Evolutionary conservation across 2,113 vertebrate genomes (phyloP).

Genomic region (Cheirogaleus medius): DNA sequence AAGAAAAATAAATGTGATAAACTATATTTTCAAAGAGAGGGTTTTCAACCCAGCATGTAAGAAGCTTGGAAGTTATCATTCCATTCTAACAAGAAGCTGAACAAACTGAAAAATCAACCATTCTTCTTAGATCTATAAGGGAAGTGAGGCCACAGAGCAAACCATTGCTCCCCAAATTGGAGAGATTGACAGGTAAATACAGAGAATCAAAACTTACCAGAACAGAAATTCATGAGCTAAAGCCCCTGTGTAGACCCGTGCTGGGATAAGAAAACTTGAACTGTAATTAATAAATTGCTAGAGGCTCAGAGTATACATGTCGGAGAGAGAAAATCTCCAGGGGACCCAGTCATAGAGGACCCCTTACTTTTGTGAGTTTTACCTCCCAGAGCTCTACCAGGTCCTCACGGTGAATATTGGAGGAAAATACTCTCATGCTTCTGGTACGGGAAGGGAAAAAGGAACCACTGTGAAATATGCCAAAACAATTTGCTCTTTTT

Average conservation of each 20-base stretch:
- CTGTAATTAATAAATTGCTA: background rate
- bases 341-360: background rate
- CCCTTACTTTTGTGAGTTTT: background rate
- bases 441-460: background rate
- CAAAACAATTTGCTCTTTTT: background rate
- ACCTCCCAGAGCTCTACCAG: background rate
- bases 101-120: background rate
- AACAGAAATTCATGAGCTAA: background rate
- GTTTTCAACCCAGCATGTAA: background rate
- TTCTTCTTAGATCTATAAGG: background rate
- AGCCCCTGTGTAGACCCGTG: background rate
- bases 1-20: background rate
- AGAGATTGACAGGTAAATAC: background rate
- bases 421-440: background rate
- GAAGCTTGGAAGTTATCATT: background rate
- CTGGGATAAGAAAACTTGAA: background rate
- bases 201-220: background rate
- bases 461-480: background rate
- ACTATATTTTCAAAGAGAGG: background rate
- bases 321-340: background rate
- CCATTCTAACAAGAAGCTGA: background rate
- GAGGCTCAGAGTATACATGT: background rate
- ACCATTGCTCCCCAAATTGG: background rate
- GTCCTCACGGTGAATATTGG: background rate
- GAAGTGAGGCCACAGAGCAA: background rate